Base-by-base conservation (phyloP, 2,113 vertebrate species). In the Coptodon bakossiorum region DNA sequence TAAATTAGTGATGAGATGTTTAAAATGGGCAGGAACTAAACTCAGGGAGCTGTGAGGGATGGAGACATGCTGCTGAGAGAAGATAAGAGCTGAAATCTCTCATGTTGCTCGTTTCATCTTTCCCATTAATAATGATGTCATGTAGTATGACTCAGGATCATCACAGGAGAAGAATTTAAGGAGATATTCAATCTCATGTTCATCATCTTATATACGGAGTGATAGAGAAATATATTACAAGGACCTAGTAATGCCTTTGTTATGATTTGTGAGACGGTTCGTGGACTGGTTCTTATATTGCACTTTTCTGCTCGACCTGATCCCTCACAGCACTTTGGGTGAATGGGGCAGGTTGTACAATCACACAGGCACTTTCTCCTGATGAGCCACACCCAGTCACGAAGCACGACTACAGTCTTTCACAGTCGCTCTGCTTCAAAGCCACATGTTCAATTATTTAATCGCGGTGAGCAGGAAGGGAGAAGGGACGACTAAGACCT, bases 61-160 rank as follows among this genome's bases (percentile, higher is more conserved):
- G 45, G 24, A 52, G 27, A 7, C 29, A n/a, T 31, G 29, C 76
- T 34, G 76, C 24, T 52, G 10, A 0, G 27, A 53, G 48, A 52
- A 52, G 27, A 66, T 52, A 19, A 34, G 61, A 68, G 34, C 27
- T 36, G 16, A 31, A 34, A 36, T 52, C 27, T 61, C 57, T 53
- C 16, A 78, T 2, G 45, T 12, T 12, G 45, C 24, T 10, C 9
- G 4, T 4, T 34, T 52, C 61, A 52, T 79, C 24, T 34, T 29
- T 12, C 45, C 73, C 27, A 68, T 38, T 40, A 68, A 38, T 40
- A 3, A 22, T 38, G 19, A 68, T 38, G 63, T 68, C 63, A 38
- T 68, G 36, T 38, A 68, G 59, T 38, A n/a, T 66, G 34, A 38
- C 34, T 66, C 34, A n/a, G 34, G 34, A 66, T 66, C 61, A 38